Evolutionary conservation across 2,113 vertebrate species (phyloP).

Genomic region (Dipodomys ordii): DNA sequence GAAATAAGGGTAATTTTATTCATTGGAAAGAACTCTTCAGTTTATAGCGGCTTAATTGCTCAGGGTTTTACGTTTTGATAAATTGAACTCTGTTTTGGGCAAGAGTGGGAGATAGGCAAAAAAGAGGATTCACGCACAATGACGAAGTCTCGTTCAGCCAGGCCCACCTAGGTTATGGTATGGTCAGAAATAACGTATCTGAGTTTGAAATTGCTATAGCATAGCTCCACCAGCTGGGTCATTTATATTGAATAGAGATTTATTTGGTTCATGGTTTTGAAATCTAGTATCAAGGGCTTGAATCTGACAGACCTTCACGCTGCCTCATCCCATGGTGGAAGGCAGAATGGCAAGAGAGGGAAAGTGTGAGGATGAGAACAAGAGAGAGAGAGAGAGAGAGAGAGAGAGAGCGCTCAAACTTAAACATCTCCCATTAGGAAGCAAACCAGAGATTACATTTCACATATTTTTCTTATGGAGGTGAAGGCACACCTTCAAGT

Average conservation of each 20-base stretch:
- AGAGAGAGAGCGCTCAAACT: not conserved
- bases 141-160: not conserved
- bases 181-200: not conserved
- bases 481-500: not conserved
- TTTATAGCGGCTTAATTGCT: conserved; percentile 74
- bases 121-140: not conserved
- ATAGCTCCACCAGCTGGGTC: not conserved
- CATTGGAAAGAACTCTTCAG: conserved; percentile 56
- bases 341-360: not conserved
- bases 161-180: not conserved
- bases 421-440: not conserved
- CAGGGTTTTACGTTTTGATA: conserved; percentile 61
- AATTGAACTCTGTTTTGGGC: conserved; percentile 2
- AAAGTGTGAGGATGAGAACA: too few species aligned
- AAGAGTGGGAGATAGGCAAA: not conserved
- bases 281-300: not conserved
- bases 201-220: not conserved
- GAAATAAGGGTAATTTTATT: conserved; percentile 75
- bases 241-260: not conserved
- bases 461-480: too few species aligned
- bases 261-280: not conserved
- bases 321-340: not conserved
- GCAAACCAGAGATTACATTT: not conserved
- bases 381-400: not conserved
- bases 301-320: not conserved